Evolutionary conservation across 2,888 invertebrate species (phyloP).

Genomic region (Chymomyza caudatula): DNA sequence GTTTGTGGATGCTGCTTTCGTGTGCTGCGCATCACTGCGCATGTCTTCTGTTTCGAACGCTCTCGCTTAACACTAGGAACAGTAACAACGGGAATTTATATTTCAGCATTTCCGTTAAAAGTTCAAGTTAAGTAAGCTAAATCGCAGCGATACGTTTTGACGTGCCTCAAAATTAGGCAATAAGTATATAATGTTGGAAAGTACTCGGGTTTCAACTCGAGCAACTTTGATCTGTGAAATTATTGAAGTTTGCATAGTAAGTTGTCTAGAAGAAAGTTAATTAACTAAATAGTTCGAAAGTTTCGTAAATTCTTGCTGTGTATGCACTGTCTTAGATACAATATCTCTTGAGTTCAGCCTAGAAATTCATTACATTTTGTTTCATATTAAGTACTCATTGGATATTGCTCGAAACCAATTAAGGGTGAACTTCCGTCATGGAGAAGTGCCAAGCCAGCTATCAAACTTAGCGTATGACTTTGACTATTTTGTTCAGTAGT

Average conservation of each 20-base stretch:
- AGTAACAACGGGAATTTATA: constrained; percentile 46
- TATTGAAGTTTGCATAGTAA: not conserved
- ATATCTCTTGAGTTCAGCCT: too few relatives aligned
- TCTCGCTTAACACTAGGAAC: not conserved
- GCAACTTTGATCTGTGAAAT: not conserved
- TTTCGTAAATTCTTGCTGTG: not conserved
- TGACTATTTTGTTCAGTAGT: too few relatives aligned
- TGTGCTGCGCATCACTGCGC: not conserved
- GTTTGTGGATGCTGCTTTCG: constrained; percentile 7
- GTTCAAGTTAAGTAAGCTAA: not conserved
- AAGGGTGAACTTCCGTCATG: too few relatives aligned
- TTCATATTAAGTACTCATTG: too few relatives aligned
- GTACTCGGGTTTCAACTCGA: not conserved
- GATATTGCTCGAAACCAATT: too few relatives aligned
- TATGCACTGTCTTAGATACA: too few relatives aligned
- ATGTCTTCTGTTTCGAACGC: not conserved
- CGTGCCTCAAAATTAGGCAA: not conserved
- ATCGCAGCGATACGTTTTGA: not conserved
- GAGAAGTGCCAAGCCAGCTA: too few relatives aligned
- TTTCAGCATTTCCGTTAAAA: constrained; percentile 29
- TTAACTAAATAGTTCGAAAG: not conserved
- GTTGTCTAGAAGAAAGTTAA: not conserved
- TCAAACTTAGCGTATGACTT: too few relatives aligned
- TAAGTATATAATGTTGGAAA: not conserved
- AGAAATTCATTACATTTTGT: too few relatives aligned